Conservation (phyloP, 2,888 invertebrate genomes). For the Cerastis leucographa region DNA sequence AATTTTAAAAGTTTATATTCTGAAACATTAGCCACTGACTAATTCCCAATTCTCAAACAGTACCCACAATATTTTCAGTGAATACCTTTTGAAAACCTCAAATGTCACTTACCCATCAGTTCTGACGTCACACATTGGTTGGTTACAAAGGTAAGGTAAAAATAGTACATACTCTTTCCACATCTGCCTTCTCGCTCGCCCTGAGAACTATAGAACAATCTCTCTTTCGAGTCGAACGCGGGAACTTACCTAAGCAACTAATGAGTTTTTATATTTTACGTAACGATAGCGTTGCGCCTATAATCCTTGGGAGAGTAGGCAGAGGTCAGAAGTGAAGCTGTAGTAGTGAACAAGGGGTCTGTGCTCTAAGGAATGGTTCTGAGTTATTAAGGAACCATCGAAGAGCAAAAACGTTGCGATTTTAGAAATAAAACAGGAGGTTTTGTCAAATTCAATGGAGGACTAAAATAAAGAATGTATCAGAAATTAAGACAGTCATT, state of each 20-base stretch:
- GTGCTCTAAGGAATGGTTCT: neutral
- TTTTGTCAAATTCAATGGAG: neutral
- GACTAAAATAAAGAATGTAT: neutral
- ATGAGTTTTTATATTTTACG: constrained; percentile 64
- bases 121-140: constrained; percentile 50
- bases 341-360: neutral
- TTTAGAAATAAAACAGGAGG: neutral
- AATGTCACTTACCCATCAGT: constrained; percentile 57
- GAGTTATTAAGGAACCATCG: neutral
- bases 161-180: constrained; percentile 57
- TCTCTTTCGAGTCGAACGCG: constrained; percentile 60
- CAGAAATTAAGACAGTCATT: neutral
- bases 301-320: constrained; percentile 52
- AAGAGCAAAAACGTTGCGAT: neutral
- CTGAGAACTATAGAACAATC: constrained; percentile 64
- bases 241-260: constrained; percentile 59
- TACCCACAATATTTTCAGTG: constrained; percentile 39
- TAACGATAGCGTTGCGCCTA: constrained; percentile 52
- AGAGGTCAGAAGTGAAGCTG: constrained; percentile 37
- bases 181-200: constrained; percentile 55
- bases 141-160: constrained; percentile 61
- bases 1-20: neutral
- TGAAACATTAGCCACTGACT: neutral
- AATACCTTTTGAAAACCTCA: constrained; percentile 40
- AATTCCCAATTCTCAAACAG: constrained; percentile 18